These are phyloP conservation scores for Panopea generosa DNA, from an alignment of 2,888 invertebrate species.

Conservation along the genomic window DNA sequence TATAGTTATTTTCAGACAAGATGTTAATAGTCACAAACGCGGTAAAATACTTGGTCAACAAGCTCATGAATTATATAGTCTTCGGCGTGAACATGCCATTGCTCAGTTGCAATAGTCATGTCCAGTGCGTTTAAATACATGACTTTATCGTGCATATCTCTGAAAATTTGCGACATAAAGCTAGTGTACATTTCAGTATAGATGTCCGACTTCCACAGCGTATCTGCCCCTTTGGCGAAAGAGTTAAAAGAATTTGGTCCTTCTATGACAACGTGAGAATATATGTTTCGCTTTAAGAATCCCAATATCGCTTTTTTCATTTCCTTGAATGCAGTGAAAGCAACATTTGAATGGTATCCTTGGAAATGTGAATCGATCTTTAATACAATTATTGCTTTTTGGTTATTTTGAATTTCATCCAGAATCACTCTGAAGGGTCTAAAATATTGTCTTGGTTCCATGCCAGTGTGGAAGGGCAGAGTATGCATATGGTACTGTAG, in stretches of 20 bases:
- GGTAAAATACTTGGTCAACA: slow-evolving; percentile 4
- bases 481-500: slow-evolving; percentile 5
- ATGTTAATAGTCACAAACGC: slow-evolving; percentile 12
- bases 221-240: too few species aligned
- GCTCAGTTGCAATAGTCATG: slow-evolving; percentile 3
- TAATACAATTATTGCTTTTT: too few species aligned
- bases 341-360: too few species aligned
- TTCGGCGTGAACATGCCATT: slow-evolving; percentile 12
- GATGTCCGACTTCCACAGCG: neutral
- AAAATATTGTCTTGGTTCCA: neutral
- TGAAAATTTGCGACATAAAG: neutral
- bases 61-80: slow-evolving; percentile 5
- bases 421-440: too few species aligned
- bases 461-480: slow-evolving; percentile 1
- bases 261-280: too few species aligned
- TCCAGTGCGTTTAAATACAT: slow-evolving; percentile 3
- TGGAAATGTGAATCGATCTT: too few species aligned
- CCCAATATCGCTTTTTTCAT: too few species aligned
- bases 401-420: too few species aligned
- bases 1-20: too few species aligned
- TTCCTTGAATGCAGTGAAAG: too few species aligned
- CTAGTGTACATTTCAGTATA: slow-evolving; percentile 6
- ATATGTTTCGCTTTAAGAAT: too few species aligned
- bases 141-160: slow-evolving; percentile 1
- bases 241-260: too few species aligned